Conservation (phyloP, 1,140 invertebrate genomes). For the Agrypnia vestita region DNA sequence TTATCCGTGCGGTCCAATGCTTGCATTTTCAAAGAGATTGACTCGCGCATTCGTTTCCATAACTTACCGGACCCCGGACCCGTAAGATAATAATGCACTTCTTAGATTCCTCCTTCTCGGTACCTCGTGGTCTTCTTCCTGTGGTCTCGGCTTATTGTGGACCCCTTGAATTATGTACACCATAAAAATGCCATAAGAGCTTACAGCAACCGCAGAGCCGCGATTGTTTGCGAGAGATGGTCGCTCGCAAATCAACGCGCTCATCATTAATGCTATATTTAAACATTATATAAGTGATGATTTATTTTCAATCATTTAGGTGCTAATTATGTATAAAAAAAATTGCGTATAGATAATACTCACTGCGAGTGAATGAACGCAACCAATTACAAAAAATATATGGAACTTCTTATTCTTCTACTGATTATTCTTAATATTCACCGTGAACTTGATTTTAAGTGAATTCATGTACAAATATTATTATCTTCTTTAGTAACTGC, state of each 20-base stretch:
- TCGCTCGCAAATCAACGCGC: constrained; percentile 18
- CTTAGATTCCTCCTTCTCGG: neutral
- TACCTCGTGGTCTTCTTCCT: neutral
- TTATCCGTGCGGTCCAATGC: neutral
- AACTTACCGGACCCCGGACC: constrained; percentile 6
- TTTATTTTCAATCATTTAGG: too few species aligned
- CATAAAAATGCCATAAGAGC: constrained; percentile 51
- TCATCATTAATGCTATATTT: too few species aligned
- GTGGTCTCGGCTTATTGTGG: constrained; percentile 32
- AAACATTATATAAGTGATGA: too few species aligned
- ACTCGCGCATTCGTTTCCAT: constrained; percentile 4
- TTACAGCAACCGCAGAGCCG: constrained; percentile 56
- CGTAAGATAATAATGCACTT: neutral
- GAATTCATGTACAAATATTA: too few species aligned
- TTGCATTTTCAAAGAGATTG: neutral
- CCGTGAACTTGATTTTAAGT: too few species aligned
- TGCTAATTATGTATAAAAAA: too few species aligned
- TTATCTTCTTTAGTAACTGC: too few species aligned
- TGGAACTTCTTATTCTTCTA: too few species aligned
- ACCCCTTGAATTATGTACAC: constrained; percentile 48
- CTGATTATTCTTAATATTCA: too few species aligned
- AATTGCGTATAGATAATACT: too few species aligned
- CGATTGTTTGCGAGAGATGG: constrained; percentile 52
- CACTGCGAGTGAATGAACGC: too few species aligned
- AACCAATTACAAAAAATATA: too few species aligned